These are phyloP conservation scores for Urocyon cinereoargenteus DNA, from an alignment of 2,797 vertebrate species.

Conservation along the genomic window DNA sequence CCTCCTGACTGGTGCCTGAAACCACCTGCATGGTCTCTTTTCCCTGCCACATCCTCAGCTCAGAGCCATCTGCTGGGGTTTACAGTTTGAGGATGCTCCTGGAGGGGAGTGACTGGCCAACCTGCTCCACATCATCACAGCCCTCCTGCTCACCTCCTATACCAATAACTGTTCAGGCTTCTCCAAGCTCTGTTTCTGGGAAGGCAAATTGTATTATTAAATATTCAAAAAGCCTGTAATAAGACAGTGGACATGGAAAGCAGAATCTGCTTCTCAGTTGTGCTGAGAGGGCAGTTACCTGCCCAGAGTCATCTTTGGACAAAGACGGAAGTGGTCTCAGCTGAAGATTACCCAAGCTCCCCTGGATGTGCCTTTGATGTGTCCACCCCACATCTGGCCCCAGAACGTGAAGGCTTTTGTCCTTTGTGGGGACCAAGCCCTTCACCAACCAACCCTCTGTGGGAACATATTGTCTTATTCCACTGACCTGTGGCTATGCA, in stretches of 20 bases:
- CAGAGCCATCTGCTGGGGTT: neutral
- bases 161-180: neutral
- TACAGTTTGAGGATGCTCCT: neutral
- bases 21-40: neutral
- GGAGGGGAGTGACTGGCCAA: neutral
- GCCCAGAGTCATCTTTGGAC: neutral
- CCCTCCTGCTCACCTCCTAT: neutral
- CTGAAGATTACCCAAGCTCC: neutral
- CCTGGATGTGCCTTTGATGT: neutral
- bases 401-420: neutral
- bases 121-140: neutral
- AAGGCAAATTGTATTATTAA: constrained; percentile 80
- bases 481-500: neutral
- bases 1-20: neutral
- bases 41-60: neutral
- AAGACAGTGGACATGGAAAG: constrained; percentile 61
- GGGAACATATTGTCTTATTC: neutral
- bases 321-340: neutral
- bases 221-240: constrained; percentile 75
- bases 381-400: neutral
- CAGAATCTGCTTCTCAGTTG: constrained; percentile 23
- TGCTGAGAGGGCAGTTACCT: constrained; percentile 62
- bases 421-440: neutral
- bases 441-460: neutral
- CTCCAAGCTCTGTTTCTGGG: constrained; percentile 71